phyloP scores from a whole-genome alignment of 2,888 invertebrate species.

The Muschampia plurimacula region DNA sequence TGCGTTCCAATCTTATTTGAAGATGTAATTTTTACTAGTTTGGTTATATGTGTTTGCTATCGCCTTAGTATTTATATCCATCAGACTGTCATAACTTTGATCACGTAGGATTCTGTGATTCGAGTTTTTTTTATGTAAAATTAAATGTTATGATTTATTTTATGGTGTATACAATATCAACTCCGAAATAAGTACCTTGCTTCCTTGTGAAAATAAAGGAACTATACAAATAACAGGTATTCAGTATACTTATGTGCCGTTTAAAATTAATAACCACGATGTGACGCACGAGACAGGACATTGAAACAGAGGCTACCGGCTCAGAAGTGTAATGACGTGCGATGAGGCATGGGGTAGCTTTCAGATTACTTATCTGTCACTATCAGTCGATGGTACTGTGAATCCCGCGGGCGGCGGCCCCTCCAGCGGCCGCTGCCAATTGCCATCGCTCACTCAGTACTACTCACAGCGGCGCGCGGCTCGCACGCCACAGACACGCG shows the following conservation, averaged over 20 bases:
- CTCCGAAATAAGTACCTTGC: neutral
- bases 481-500: conserved; percentile 69
- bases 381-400: conserved; percentile 62
- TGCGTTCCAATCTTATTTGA: conserved; percentile 24
- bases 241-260: no score
- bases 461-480: conserved; percentile 71
- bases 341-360: conserved; percentile 63
- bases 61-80: neutral
- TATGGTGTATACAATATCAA: neutral
- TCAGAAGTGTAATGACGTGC: conserved; percentile 33
- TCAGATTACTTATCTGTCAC: conserved; percentile 60
- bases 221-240: no score
- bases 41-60: neutral
- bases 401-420: conserved; percentile 49
- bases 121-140: neutral
- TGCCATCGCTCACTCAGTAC: conserved; percentile 60
- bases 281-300: neutral
- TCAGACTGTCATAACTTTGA: neutral
- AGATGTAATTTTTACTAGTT: conserved; percentile 12
- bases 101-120: neutral
- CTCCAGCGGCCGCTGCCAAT: conserved; percentile 50
- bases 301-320: neutral
- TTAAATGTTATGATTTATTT: neutral
- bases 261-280: neutral
- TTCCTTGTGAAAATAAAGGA: no score